Conservation (phyloP, 2,113 vertebrate genomes). For the Erythrolamprus reginae region DNA sequence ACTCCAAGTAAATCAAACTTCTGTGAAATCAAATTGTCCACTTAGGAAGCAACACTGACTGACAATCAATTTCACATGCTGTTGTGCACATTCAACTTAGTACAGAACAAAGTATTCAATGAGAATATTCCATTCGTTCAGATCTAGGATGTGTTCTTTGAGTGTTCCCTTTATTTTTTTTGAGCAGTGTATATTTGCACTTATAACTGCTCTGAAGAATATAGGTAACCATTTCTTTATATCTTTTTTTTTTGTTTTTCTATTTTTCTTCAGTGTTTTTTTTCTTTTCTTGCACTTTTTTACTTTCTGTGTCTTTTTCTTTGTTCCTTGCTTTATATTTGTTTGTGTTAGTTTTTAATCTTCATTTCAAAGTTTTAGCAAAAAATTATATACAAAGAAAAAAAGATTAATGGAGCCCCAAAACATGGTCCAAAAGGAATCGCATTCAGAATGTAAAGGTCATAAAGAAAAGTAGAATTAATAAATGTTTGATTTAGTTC, state of each 20-base stretch:
- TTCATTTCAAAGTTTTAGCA: not conserved
- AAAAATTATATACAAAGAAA: not conserved
- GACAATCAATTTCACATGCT: too few species aligned
- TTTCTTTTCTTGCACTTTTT: not conserved
- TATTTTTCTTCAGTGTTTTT: not conserved
- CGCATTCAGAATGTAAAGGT: constrained; percentile 5
- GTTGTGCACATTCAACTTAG: too few species aligned
- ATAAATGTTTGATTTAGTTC: constrained; percentile 24
- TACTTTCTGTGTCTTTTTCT: not conserved
- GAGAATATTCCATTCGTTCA: too few species aligned
- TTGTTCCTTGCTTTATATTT: not conserved
- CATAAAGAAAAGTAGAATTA: constrained; percentile 11
- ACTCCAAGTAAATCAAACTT: too few species aligned
- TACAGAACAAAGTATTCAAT: too few species aligned
- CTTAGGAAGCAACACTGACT: too few species aligned
- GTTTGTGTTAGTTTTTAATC: not conserved
- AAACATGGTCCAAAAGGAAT: not conserved
- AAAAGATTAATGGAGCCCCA: not conserved
- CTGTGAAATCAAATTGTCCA: too few species aligned
- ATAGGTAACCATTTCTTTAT: not conserved
- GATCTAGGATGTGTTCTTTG: too few species aligned
- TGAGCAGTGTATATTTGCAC: too few species aligned
- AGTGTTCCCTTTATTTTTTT: too few species aligned
- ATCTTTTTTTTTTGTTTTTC: not conserved
- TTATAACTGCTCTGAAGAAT: not conserved